Percentiles rank a stretch among this genome's conserved stretches.
phyloP scores from a whole-genome alignment of 2,888 invertebrate genomes.

The Tridacna crocea region DNA sequence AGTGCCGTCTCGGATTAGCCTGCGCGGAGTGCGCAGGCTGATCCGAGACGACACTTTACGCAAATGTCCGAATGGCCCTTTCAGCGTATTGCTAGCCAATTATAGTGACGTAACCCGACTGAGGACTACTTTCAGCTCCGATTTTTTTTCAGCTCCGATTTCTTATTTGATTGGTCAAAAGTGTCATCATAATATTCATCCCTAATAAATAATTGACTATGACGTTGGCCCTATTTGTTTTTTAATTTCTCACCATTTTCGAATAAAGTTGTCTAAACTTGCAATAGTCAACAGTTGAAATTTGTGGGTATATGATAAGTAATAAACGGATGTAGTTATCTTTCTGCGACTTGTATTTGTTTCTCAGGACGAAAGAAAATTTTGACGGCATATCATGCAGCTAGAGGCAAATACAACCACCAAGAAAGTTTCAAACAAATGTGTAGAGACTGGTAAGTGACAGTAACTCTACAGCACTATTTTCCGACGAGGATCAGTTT shows the following conservation, averaged over 20 bases:
- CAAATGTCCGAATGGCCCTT: neutral
- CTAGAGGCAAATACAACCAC: neutral
- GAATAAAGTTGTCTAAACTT: no score
- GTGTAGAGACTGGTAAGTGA: neutral
- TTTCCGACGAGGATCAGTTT: neutral
- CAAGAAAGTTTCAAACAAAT: neutral
- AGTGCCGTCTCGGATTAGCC: no score
- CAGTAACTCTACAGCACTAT: neutral
- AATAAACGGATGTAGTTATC: no score
- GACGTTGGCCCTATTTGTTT: no score
- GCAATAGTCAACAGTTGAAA: no score
- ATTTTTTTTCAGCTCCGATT: no score
- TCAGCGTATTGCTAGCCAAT: neutral
- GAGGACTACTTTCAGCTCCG: neutral
- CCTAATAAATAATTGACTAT: no score
- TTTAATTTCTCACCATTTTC: no score
- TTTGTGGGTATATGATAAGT: no score
- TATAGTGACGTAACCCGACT: neutral
- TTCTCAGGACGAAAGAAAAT: neutral
- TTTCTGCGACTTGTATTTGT: neutral
- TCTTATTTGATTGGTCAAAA: neutral
- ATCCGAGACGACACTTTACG: no score
- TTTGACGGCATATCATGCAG: neutral
- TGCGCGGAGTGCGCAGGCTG: no score
- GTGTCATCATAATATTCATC: no score